Evolutionary conservation across 2,113 vertebrate species (phyloP).

Genomic region (Nibea coibor): DNA sequence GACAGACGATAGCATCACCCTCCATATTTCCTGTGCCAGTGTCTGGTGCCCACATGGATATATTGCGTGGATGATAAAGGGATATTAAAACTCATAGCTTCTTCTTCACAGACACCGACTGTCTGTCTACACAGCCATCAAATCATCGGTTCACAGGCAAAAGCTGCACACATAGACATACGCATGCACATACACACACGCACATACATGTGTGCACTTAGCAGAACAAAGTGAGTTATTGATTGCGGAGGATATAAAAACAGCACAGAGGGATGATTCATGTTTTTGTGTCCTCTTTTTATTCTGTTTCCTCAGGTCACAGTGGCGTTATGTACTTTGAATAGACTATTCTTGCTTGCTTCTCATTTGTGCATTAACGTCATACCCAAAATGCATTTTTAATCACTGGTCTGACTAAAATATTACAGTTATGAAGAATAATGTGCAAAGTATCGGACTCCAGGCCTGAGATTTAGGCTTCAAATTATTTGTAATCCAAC

Average conservation of each 20-base stretch:
- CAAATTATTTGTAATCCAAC: background rate
- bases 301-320: conserved; percentile 31
- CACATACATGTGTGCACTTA: conserved; percentile 23
- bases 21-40: conserved; percentile 74
- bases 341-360: background rate
- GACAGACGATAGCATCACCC: conserved; percentile 72
- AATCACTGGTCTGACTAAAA: conserved; percentile 1
- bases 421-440: background rate
- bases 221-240: conserved; percentile 59
- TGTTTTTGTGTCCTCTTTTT: conserved; percentile 43
- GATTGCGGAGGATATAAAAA: conserved; percentile 48
- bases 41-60: conserved; percentile 62
- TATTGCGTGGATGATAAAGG: conserved; percentile 74
- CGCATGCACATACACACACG: background rate
- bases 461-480: background rate
- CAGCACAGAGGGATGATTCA: conserved; percentile 46
- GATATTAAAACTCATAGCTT: conserved; percentile 80
- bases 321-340: background rate
- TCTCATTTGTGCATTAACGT: conserved; percentile 4
- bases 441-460: too few species aligned
- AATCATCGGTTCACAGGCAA: conserved; percentile 35
- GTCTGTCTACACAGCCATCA: conserved; percentile 50
- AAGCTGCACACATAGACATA: conserved; percentile 5
- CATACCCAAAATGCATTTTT: background rate
- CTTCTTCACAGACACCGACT: conserved; percentile 24